Evolutionary conservation across 2,113 vertebrate species (phyloP).

Genomic region (Notiomystis cincta): DNA sequence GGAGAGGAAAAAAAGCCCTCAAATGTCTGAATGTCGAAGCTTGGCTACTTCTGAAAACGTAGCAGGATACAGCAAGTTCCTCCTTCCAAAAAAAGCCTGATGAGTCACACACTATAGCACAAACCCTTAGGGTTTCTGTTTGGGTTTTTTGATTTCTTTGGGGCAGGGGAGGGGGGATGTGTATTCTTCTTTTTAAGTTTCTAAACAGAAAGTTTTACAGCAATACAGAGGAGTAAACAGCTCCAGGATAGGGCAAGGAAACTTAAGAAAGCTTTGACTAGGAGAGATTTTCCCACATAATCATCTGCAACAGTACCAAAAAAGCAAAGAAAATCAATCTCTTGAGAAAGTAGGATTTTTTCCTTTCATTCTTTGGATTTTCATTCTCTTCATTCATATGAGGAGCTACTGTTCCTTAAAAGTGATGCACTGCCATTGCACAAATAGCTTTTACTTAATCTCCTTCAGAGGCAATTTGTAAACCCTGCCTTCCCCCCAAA

Average conservation of each 20-base stretch:
- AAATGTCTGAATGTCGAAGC: not conserved
- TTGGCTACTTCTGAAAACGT: not conserved
- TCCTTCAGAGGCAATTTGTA: not conserved
- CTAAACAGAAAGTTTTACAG: not conserved
- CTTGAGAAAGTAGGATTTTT: not conserved
- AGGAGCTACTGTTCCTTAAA: not conserved
- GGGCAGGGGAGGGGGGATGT: accelerated
- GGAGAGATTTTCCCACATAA: not conserved
- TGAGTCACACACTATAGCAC: not conserved
- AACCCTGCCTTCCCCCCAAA: accelerated
- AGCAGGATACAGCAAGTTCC: conserved; percentile 21
- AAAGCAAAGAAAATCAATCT: not conserved
- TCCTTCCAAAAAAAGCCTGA: not conserved
- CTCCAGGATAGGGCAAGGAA: not conserved
- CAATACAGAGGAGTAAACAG: not conserved
- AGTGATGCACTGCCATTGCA: not conserved
- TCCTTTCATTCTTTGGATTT: not conserved
- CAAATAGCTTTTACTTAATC: not conserved
- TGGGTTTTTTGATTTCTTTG: not conserved
- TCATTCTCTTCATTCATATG: not conserved
- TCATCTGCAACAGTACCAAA: not conserved
- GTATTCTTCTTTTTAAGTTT: not conserved
- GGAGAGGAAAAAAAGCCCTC: not conserved
- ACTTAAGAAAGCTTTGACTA: not conserved
- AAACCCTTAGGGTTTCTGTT: not conserved